These are phyloP conservation scores for Archaeoteleia sp. DNA, from an alignment of 2,888 invertebrate genomes.

Conservation along the genomic window DNA sequence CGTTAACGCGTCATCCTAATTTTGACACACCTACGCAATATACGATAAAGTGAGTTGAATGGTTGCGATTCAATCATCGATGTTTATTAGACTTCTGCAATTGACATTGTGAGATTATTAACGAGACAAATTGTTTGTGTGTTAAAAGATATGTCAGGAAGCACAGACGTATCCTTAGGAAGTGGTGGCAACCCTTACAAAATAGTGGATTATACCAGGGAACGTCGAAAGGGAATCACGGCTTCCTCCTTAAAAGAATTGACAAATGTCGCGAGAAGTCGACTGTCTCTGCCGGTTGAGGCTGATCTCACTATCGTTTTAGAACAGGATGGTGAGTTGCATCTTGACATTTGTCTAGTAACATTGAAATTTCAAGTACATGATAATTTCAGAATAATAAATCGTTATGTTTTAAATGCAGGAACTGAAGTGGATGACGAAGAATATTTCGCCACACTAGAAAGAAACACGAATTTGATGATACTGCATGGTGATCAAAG, in stretches of 20 bases:
- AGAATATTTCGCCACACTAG: constrained; percentile 93
- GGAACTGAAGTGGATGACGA: constrained; percentile 96
- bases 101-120: neutral
- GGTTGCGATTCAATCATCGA: neutral
- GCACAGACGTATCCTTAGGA: constrained; percentile 59
- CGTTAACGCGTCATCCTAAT: too few relatives aligned
- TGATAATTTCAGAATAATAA: too few relatives aligned
- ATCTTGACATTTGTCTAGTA: too few relatives aligned
- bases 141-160: constrained; percentile 40
- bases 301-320: constrained; percentile 85
- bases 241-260: constrained; percentile 87
- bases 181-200: constrained; percentile 81
- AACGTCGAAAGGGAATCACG: constrained; percentile 88
- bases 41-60: neutral
- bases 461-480: constrained; percentile 91
- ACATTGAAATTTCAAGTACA: too few relatives aligned
- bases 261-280: constrained; percentile 84
- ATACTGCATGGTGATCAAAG: constrained; percentile 85
- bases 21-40: too few relatives aligned
- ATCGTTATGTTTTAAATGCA: constrained; percentile 36
- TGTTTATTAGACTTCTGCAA: too few relatives aligned
- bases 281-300: constrained; percentile 81
- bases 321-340: constrained; percentile 85
- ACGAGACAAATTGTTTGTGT: neutral
- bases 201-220: constrained; percentile 86